Evolutionary conservation across 2,797 vertebrate genomes (phyloP), one percentile per base, ranked within the genome.

Genomic region (Periophthalmus magnuspinnatus): DNA sequence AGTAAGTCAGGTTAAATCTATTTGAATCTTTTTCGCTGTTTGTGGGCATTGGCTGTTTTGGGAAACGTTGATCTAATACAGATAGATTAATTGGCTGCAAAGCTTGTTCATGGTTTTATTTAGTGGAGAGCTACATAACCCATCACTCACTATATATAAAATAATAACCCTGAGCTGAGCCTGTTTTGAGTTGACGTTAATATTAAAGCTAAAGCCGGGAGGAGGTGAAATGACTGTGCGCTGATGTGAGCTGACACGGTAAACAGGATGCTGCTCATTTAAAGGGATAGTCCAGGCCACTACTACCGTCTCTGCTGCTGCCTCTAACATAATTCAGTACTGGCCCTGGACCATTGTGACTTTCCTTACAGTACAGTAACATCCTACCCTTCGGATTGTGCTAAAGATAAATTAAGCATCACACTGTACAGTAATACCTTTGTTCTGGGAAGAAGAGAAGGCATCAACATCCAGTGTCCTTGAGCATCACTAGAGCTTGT

Each of bases 241-340:
- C 65, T 63, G 71, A 79, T 77, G 54, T 41, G 69, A 14, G 62
- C 61, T 62, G 69, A 71, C 69, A 79, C 36, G 22, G 58, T 77
- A 68, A 79, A 82, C 75, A 74, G 81, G 75, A 82, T 77, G 73
- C 75, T 78, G 22, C n/a, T 71, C 19, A 69, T 69, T 79, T 76
- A 72, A 80, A 82, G 70, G 41, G 34, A 67, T 52, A 78, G n/a
- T 62, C 56, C 65, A 52, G 57, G 22, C 57, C 21, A 38, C 48
- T 65, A 56, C 55, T 59, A 64, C 47, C 69, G 32, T 47, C 59
- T 11, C 28, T 69, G 48, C 60, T 67, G 13, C 47, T 75, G 48
- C 45, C 48, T 59, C 14, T 22, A 68, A 72, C 56, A 73, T 17
- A 7, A 55, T 45, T 69, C 54, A 65, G 63, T 6, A 67, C 24